These are phyloP conservation scores for Bovichtus diacanthus DNA, from an alignment of 2,797 vertebrate species.

Conservation along the genomic window DNA sequence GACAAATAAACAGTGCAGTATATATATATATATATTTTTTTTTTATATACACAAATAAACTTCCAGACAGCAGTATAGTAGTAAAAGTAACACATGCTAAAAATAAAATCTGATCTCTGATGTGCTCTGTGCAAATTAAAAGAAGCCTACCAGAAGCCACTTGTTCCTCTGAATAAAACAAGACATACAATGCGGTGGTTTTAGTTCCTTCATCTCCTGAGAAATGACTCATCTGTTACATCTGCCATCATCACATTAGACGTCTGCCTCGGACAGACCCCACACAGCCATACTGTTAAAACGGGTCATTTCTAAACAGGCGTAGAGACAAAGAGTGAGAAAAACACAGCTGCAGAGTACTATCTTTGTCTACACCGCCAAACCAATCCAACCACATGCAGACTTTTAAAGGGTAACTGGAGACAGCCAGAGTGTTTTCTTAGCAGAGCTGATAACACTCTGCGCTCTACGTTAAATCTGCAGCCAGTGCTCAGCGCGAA, in stretches of 20 bases:
- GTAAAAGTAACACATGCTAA: conserved; percentile 28
- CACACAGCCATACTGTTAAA: conserved; percentile 30
- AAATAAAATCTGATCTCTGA: conserved; percentile 27
- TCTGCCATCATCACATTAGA: conserved; percentile 54
- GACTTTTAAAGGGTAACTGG: conserved; percentile 27
- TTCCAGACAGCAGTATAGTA: conserved; percentile 8
- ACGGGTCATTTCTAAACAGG: conserved; percentile 14
- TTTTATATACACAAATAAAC: neutral
- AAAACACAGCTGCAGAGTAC: neutral
- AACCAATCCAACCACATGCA: conserved; percentile 25
- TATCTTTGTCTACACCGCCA: conserved; percentile 2
- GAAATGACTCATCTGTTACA: conserved; percentile 67
- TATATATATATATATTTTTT: no score
- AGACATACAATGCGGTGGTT: conserved; percentile 44
- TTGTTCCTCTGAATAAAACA: conserved; percentile 42
- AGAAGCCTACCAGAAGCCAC: conserved; percentile 31
- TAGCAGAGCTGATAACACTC: conserved; percentile 28
- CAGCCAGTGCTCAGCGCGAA: neutral
- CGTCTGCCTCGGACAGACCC: conserved; percentile 51
- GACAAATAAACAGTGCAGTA: neutral
- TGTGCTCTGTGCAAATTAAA: conserved; percentile 40
- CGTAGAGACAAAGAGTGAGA: neutral
- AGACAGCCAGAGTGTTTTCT: conserved; percentile 29
- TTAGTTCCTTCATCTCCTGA: conserved; percentile 48
- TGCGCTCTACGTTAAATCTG: conserved; percentile 19